Conservation (phyloP, 1,140 invertebrate genomes). For the Asbolus verrucosus region DNA sequence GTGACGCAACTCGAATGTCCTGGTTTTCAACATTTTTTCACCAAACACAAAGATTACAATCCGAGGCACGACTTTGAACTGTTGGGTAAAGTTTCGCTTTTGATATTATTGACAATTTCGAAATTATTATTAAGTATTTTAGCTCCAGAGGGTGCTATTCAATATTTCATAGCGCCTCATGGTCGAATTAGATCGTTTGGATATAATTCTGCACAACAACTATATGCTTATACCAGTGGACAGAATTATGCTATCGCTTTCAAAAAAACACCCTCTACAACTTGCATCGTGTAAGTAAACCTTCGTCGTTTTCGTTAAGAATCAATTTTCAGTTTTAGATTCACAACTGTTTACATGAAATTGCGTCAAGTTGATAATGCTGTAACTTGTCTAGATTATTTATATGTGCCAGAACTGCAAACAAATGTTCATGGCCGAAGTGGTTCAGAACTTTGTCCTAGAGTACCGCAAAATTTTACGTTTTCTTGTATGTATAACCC, state of each 20-base stretch:
- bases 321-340: no score
- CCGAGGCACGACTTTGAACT: conserved; percentile 52
- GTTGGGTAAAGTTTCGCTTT: conserved; percentile 52
- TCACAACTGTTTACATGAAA: conserved; percentile 37
- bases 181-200: conserved; percentile 74
- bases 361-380: background rate
- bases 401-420: conserved; percentile 48
- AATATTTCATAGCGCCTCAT: conserved; percentile 71
- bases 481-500: no score
- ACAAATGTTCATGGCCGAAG: background rate
- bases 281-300: conserved; percentile 66
- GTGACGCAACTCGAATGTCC: conserved; percentile 73
- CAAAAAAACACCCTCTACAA: conserved; percentile 63
- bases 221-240: conserved; percentile 53
- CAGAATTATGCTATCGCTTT: conserved; percentile 68
- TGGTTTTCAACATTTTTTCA: conserved; percentile 44
- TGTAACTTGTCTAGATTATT: conserved; percentile 36
- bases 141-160: conserved; percentile 75
- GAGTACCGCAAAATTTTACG: conserved; percentile 26
- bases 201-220: conserved; percentile 66
- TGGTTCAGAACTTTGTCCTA: conserved; percentile 42
- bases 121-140: conserved; percentile 47
- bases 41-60: conserved; percentile 31
- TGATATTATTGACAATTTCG: background rate
- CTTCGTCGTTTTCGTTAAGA: no score